A percentile compares a stretch with the other conserved stretches of the same genome.
These are phyloP conservation scores for Boloria selene DNA, from an alignment of 2,888 invertebrate genomes.

Conservation along the genomic window DNA sequence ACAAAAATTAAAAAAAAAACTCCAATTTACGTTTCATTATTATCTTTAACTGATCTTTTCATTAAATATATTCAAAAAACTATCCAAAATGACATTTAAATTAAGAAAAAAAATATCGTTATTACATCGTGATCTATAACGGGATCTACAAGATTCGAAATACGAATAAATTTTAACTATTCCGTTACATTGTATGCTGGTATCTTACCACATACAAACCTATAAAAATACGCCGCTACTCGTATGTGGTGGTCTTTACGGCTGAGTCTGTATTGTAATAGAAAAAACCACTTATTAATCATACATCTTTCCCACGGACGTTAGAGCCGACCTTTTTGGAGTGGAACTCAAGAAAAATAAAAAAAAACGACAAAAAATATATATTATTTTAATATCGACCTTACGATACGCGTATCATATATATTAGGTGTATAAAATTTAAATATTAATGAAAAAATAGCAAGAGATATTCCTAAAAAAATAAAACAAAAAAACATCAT, in stretches of 20 bases:
- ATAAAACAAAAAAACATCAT: too few species aligned
- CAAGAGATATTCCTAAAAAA: too few species aligned
- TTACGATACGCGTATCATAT: too few species aligned
- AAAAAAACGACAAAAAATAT: not conserved
- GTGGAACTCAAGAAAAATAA: conserved; percentile 16
- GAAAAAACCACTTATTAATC: conserved; percentile 74
- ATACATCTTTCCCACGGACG: conserved; percentile 43
- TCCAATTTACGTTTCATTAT: not conserved
- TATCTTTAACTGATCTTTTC: conserved; percentile 6
- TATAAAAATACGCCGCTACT: conserved; percentile 59
- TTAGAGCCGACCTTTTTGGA: conserved; percentile 44
- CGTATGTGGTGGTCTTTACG: conserved; percentile 63
- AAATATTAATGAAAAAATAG: too few species aligned
- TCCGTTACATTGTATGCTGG: conserved; percentile 67
- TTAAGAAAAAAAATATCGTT: not conserved
- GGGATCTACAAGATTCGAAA: conserved; percentile 19
- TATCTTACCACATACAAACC: conserved; percentile 82
- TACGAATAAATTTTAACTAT: conserved; percentile 8
- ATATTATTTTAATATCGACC: too few species aligned
- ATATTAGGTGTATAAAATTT: too few species aligned
- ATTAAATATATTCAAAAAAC: not conserved
- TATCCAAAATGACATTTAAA: not conserved
- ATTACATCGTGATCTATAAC: conserved; percentile 9
- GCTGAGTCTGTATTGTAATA: conserved; percentile 74
- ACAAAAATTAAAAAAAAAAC: conserved; percentile 6